Percentiles rank a stretch among this genome's conserved stretches.
Conservation (phyloP, 2,113 vertebrate species). For the Myiozetetes cayanensis region DNA sequence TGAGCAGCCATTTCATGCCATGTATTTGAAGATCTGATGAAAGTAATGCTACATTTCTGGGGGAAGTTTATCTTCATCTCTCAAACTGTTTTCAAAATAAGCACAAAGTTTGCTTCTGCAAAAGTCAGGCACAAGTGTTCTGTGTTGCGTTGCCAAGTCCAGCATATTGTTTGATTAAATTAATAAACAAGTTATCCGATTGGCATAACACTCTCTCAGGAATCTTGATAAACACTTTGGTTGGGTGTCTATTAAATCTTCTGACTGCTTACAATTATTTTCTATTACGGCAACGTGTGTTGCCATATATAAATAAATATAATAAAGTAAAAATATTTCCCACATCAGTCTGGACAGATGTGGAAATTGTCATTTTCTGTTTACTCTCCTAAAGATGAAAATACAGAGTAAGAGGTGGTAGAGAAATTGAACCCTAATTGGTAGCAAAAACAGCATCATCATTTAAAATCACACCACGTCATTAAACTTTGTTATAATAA, state of each 20-base stretch:
- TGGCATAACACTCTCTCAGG: neutral
- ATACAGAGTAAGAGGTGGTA: neutral
- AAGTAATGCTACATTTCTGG: neutral
- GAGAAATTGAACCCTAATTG: neutral
- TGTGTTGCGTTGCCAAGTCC: neutral
- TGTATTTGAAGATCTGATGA: neutral
- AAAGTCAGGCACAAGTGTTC: neutral
- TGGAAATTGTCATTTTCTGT: neutral
- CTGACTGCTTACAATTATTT: neutral
- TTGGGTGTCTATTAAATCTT: neutral
- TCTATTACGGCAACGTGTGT: neutral
- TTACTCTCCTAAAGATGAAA: neutral
- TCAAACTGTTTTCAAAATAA: neutral
- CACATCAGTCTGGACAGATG: neutral
- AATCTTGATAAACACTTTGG: neutral
- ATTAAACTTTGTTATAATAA: slow-evolving; percentile 45
- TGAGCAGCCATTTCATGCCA: neutral
- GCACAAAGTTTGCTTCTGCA: neutral
- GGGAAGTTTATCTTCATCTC: neutral
- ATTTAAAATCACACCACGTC: slow-evolving; percentile 20
- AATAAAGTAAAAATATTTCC: neutral
- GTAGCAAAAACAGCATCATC: neutral
- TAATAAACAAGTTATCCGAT: neutral
- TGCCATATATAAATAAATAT: too few relatives aligned
- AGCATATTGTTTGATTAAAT: neutral